Evolutionary conservation across 1,140 invertebrate species (phyloP), one percentile per base, ranked within the genome.

Genomic region (Laodelphax striatellus): DNA sequence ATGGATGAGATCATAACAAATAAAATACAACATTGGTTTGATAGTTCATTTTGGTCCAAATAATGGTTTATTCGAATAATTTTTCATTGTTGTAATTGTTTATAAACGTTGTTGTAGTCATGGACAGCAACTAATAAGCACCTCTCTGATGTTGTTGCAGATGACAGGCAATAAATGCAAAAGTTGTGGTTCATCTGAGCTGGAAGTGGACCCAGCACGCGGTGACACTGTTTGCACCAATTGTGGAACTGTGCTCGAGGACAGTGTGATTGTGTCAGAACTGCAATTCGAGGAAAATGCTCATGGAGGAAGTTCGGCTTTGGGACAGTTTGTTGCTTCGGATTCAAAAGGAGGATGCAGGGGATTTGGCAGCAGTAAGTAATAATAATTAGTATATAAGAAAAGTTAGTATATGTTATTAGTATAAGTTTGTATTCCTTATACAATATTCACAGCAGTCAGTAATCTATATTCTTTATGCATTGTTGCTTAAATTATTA

Each of bases 211-310:
- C 76, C 86, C 90, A 67, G 82, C 87, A 38, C 77, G 94, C 69
- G 96, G 94, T 52, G 93, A 97, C 82, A 89, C 92, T 42, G 92
- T 97, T 0, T 99, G 97, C 76, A 97, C 89, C 34, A 86, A 87
- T 67, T 99, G 97, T 79, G 97, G 96, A 46, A 86, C 89, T 34
- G 96, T 99, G 2, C 72, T 98, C 3, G 95, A 98, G 71, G 94
- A 97, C 67, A 93, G 90, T 67, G 86, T 94, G 53, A 98, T 99
- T 70, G 94, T 99, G 22, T 91, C 90, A 4, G 95, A 98, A 73
- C 85, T 97, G 55, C 90, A 96, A 71, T 98, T 97, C 72, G 87
- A 94, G 73, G 96, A 98, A 75, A 87, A 88, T 72, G 83, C 89
- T 17, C 85, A 88, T 71, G 96, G 95, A 17, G 88, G 87, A 52